Percentiles rank a stretch among this genome's conserved stretches.
Evolutionary conservation across 2,888 invertebrate species (phyloP).

Genomic region (Stenolophus ochropezus): DNA sequence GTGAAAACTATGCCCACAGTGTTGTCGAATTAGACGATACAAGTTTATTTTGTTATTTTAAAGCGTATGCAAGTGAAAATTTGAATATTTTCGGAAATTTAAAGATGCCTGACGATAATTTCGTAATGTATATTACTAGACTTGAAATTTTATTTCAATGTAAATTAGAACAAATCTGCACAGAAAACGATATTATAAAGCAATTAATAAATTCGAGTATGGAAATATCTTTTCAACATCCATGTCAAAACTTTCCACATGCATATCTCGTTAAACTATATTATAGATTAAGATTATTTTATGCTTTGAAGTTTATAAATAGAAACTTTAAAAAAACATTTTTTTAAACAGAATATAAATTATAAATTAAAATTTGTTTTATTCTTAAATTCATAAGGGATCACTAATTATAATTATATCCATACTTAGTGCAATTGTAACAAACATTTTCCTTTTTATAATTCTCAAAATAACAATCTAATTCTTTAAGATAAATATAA

Average conservation of each 20-base stretch:
- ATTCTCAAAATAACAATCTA: too few relatives aligned
- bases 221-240: neutral
- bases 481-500: too few relatives aligned
- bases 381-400: too few relatives aligned
- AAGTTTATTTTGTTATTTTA: constrained; percentile 43
- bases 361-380: too few relatives aligned
- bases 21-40: constrained; percentile 43
- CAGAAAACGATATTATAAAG: neutral
- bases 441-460: too few relatives aligned
- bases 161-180: neutral
- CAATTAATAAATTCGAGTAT: neutral
- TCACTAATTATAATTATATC: too few relatives aligned
- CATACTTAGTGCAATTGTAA: too few relatives aligned
- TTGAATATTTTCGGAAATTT: constrained; percentile 59
- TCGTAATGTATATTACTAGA: constrained; percentile 32
- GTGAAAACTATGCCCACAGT: constrained; percentile 27
- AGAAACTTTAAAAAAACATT: neutral
- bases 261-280: neutral
- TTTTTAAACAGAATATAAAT: too few relatives aligned
- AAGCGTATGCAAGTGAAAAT: constrained; percentile 56
- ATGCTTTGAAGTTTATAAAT: neutral
- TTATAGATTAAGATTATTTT: neutral
- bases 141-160: constrained; percentile 46
- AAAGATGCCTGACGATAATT: constrained; percentile 51
- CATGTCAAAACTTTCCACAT: neutral